phyloP scores from a whole-genome alignment of 2,888 invertebrate species.

The Euplagia quadripunctaria region DNA sequence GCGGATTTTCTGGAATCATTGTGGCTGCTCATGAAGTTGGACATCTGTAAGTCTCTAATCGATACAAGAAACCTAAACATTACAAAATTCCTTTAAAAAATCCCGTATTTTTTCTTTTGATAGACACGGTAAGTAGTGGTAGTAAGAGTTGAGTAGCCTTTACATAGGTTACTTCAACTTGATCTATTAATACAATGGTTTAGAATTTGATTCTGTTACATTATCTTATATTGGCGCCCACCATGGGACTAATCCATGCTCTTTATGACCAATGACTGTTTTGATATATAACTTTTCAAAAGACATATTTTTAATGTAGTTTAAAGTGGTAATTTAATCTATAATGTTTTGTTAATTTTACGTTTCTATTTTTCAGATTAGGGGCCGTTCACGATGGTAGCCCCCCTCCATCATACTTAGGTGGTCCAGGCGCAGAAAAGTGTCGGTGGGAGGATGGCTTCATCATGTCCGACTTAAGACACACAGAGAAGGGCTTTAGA shows the following conservation, averaged over 20 bases:
- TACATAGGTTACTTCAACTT: not conserved
- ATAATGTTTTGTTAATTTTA: not conserved
- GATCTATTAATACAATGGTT: not conserved
- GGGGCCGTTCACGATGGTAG: slow-evolving; percentile 99
- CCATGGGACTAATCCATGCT: not conserved
- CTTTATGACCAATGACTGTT: not conserved
- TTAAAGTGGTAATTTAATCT: not conserved
- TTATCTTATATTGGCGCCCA: not conserved
- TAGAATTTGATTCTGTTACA: not conserved
- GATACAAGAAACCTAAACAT: not conserved
- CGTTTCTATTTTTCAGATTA: slow-evolving; percentile 87
- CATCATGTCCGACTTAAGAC: slow-evolving; percentile 97
- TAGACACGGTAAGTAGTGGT: not conserved
- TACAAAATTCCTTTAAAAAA: too few species aligned
- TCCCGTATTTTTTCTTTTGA: not conserved
- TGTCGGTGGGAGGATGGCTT: slow-evolving; percentile 98
- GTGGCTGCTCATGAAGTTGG: slow-evolving; percentile 99
- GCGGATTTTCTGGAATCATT: slow-evolving; percentile 98
- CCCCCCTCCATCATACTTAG: slow-evolving; percentile 97
- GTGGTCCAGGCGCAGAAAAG: slow-evolving; percentile 97
- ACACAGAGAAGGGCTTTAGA: slow-evolving; percentile 97
- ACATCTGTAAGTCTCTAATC: slow-evolving; percentile 92
- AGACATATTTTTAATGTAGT: not conserved
- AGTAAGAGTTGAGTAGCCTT: not conserved
- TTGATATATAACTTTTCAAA: not conserved